A percentile compares a stretch with the other conserved stretches of the same genome.
Conservation (phyloP, 2,797 vertebrate genomes). For the Linurgus olivaceus region DNA sequence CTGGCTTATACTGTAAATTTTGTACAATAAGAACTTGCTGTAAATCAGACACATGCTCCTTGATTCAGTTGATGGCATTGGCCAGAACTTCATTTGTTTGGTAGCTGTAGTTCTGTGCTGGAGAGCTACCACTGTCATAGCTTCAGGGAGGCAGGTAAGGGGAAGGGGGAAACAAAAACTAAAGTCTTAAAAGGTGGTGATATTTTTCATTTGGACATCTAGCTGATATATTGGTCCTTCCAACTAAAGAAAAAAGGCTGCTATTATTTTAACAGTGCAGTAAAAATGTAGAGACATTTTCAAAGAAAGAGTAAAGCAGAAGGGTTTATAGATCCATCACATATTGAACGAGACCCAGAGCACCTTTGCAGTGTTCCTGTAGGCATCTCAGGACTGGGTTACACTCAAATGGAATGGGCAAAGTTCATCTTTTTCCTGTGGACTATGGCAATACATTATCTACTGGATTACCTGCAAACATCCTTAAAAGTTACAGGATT, state of each 20-base stretch:
- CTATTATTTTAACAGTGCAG: neutral
- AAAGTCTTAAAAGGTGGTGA: neutral
- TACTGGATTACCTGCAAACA: neutral
- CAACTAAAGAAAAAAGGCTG: neutral
- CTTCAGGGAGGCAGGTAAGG: neutral
- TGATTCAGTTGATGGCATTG: neutral
- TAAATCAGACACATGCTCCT: neutral
- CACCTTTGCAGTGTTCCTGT: neutral
- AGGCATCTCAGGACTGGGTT: neutral
- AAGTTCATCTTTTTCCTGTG: neutral
- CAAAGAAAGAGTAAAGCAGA: neutral
- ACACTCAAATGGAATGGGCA: neutral
- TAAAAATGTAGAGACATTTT: neutral
- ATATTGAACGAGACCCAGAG: neutral
- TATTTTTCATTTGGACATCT: neutral
- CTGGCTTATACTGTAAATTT: neutral
- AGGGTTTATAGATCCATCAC: neutral
- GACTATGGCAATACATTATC: fast-evolving
- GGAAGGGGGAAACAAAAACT: neutral
- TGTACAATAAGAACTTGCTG: neutral
- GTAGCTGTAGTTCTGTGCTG: neutral
- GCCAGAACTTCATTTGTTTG: neutral
- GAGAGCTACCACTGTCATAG: neutral
- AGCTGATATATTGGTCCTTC: neutral
- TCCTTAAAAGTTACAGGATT: neutral